Base-by-base conservation (phyloP, 2,113 vertebrate species). In the Rhinolophus ferrumequinum region DNA sequence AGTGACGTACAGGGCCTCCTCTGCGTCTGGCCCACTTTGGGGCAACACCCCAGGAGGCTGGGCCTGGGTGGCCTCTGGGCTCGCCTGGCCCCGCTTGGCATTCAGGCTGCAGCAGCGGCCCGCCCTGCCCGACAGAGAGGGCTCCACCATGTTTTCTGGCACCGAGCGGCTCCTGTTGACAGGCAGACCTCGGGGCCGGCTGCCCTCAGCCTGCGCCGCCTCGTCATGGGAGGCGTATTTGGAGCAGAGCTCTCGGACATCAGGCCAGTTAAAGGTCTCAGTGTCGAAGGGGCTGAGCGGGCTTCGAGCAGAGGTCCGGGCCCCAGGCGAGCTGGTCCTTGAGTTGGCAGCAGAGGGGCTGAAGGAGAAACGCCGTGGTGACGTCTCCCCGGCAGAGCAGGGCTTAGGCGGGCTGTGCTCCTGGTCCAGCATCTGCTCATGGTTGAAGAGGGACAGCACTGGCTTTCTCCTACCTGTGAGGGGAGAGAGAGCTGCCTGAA, bases 241-340 rank as follows among this genome's bases (percentile, higher is more conserved):
- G 88, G 99, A 99, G 88, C 99, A 98, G 60, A 99, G 99, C 97
- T 99, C 99, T 75, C 98, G 99, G 30, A 99, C 99, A 0, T 99
- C 99, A 0, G 99, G 99, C 99, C 99, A 99, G 80, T 98, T 83
- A 93, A 99, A 99, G 84, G 97, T 98, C 93, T 99, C 99, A 0
- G 98, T 44, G 6, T 98, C 95, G 0, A 98, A 58, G 2, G 99
- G 99, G 95, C 98, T 99, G 3, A 97, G 96, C 6, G 98, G 98
- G 90, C 98, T 99, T 88, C 56, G 97, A 16, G 97, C 88, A 5
- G 83, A 24, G 69, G 82, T 38, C 21, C 94, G 4, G 76, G 13
- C 72, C 13, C 94, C 94, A 0, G 97, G 97, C 0, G 97, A 95
- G 60, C 66, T 10, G 95, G n/a, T 90, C 28, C 0, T 41, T 6